Conservation (phyloP, 2,888 invertebrate genomes). For the Gerris lacustris region DNA sequence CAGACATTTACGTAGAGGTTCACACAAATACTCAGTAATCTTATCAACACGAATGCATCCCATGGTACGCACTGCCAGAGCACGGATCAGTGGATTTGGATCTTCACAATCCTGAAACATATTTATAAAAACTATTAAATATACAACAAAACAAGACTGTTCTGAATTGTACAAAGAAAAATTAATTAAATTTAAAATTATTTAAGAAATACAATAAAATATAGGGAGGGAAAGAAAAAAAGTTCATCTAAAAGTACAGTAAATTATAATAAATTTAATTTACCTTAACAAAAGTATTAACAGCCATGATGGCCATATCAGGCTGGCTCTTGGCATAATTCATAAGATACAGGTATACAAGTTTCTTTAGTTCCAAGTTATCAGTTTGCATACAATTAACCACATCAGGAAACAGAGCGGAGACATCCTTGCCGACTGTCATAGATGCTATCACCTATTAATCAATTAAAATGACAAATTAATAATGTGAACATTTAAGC, state of each 20-base stretch:
- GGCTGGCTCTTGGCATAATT: constrained; percentile 99
- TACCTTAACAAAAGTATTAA: constrained; percentile 99
- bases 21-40: constrained; percentile 98
- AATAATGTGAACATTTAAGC: background rate
- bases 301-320: constrained; percentile 99
- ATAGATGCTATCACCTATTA: constrained; percentile 93
- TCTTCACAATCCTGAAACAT: constrained; percentile 88
- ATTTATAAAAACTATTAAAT: constrained; percentile 32
- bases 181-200: constrained; percentile 20
- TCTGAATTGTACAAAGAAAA: constrained; percentile 14
- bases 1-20: constrained; percentile 86
- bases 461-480: constrained; percentile 18
- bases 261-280: background rate
- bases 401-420: constrained; percentile 95
- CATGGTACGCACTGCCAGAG: constrained; percentile 97
- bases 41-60: constrained; percentile 99
- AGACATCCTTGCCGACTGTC: constrained; percentile 99
- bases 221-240: no score
- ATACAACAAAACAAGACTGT: background rate
- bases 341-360: constrained; percentile 97
- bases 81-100: constrained; percentile 95
- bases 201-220: constrained; percentile 28
- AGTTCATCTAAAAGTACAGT: no score
- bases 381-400: constrained; percentile 99
- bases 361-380: constrained; percentile 93